Evolutionary conservation across 2,888 invertebrate genomes (phyloP).

Genomic region (Ypsolopha scabrella): DNA sequence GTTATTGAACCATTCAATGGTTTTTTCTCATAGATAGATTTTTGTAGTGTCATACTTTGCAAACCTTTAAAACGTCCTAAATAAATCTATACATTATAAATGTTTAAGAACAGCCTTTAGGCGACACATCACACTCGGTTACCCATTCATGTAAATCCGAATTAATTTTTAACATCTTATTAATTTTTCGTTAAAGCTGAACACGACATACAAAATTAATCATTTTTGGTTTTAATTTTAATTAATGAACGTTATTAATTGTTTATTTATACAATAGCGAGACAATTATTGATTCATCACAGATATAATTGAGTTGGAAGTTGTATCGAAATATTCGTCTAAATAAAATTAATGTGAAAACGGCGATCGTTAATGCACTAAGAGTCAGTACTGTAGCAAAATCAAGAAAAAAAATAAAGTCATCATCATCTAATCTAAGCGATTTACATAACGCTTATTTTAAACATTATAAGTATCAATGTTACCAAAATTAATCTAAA

Average conservation of each 20-base stretch:
- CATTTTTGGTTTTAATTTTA: no score
- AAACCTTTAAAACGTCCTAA: background rate
- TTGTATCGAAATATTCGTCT: no score
- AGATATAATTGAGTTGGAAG: no score
- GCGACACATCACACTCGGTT: slow-evolving; percentile 5
- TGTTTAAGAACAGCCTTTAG: slow-evolving; percentile 4
- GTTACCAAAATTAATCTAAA: slow-evolving; percentile 16
- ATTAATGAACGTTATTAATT: no score
- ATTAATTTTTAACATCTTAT: background rate
- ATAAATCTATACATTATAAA: background rate
- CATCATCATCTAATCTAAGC: slow-evolving; percentile 26
- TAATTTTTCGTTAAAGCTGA: background rate
- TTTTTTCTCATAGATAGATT: background rate
- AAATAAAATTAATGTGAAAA: no score
- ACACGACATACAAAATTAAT: background rate
- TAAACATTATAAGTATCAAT: slow-evolving; percentile 25
- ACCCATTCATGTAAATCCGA: background rate
- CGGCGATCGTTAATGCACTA: no score
- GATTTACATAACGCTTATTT: slow-evolving; percentile 34
- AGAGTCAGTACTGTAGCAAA: no score
- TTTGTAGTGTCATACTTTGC: background rate
- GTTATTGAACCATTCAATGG: background rate
- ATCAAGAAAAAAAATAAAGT: no score
- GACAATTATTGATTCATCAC: no score
- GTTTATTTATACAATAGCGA: no score